Conservation (phyloP, 2,797 vertebrate genomes). For the Sciurus vulgaris region DNA sequence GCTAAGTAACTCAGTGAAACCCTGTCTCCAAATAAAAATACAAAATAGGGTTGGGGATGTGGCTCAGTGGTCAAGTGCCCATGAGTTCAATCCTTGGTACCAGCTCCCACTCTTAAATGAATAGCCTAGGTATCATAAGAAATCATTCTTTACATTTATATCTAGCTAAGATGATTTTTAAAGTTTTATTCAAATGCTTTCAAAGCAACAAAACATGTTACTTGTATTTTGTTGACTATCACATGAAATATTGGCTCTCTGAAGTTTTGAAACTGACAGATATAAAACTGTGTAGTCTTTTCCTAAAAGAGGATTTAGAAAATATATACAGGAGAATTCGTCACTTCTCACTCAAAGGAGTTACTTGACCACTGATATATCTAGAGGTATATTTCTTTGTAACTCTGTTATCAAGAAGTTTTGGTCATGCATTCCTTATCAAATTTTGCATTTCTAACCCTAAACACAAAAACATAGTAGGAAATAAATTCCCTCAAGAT, state of each 20-base stretch:
- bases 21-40: too few relatives aligned
- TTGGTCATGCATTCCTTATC: background rate
- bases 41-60: too few relatives aligned
- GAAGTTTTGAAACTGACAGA: conserved; percentile 40
- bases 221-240: conserved; percentile 19
- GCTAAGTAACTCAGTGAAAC: too few relatives aligned
- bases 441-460: conserved; percentile 11
- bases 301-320: conserved; percentile 38
- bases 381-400: background rate
- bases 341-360: conserved; percentile 26
- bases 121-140: background rate
- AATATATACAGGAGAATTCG: background rate
- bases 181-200: conserved; percentile 37
- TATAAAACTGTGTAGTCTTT: background rate
- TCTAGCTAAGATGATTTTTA: background rate
- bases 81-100: too few relatives aligned
- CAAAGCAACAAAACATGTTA: conserved; percentile 1
- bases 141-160: conserved; percentile 25
- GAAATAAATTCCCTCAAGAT: conserved; percentile 20
- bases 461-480: conserved; percentile 39
- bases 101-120: background rate
- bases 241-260: conserved; percentile 43
- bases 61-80: too few relatives aligned
- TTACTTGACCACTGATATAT: background rate
- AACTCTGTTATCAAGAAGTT: background rate